Base-by-base conservation (phyloP, 2,888 invertebrate genomes). In the Xylocampa areola region DNA sequence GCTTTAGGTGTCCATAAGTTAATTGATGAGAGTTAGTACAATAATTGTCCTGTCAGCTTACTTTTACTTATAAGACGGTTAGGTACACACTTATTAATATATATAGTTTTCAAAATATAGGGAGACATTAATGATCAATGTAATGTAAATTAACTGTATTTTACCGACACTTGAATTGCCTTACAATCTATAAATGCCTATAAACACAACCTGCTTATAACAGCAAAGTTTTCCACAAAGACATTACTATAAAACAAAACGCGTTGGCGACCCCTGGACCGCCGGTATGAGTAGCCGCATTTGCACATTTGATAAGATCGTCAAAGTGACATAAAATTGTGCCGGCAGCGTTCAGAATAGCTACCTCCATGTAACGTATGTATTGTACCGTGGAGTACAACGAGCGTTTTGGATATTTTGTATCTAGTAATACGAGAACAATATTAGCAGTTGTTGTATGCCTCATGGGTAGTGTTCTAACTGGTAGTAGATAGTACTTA, bases 251-350 rank as follows among this genome's bases (percentile, higher is more conserved):
- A 6, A 16, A 16, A 32, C 10, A 19, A 30, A n/a, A 55, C 19
- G 44, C 0, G 79, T 78, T 79, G 55, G 0, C 11, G 14, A 21
- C 54, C 72, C 17, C 78, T 80, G 78, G 55, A 48, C 49, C 45
- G 54, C 45, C 47, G 55, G 71, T 77, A 75, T 73, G 75, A 70
- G 70, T 76, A 65, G 73, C 65, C 62, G 73, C 82, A 85, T 87
- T 87, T 85, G 85, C 84, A 84, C 84, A 83, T 78, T 82, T 81
- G 90, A 89, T 89, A 89, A 76, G 80, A 88, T 89, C 87, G 83
- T 82, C 83, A 80, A 78, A 86, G 86, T 87, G 89, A 89, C 89
- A 88, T 88, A 88, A 88, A 90, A 88, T 87, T 84, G 88, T 83
- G 81, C 80, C 77, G 58, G 64, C 69, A 63, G 64, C 57, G 71